Base-by-base conservation (phyloP, 2,113 vertebrate species). In the Centropus unirufus region DNA sequence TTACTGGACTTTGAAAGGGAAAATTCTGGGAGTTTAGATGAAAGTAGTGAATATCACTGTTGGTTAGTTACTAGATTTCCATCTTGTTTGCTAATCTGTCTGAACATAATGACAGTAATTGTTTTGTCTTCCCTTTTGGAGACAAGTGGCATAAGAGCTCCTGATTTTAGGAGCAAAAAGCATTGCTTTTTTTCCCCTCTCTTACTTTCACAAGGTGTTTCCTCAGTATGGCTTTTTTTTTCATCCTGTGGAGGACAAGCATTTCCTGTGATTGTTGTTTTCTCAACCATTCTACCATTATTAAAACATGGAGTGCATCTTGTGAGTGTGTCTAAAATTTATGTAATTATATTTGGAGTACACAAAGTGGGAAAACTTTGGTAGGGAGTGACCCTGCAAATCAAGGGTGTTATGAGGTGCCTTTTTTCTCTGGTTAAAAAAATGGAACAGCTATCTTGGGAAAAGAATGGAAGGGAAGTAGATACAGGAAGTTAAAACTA, bases 401-500 rank as follows among this genome's bases (percentile, higher is more conserved):
- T 88, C 16, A 11, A 23, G n/a, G 27, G 5, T 91, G 22, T 34
- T 32, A 18, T 51, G 52, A 91, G 74, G 12, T 46, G 34, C 8
- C 8, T 78, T 54, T 73, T 51, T 79, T 36, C 14, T 49, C 11
- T 73, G 12, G 13, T 58, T 23, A 81, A 20, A 55, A 36, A 64
- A 40, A 54, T 3, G 13, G 21, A 80, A 32, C 57, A 79, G 24
- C 14, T 58, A 30, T 3, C 58, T 82, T 87, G 66, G 79, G 67
- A 88, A 83, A 34, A 32, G 67, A 19, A 73, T 80, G 85, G 63
- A 88, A 77, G 34, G 68, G 85, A 93, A 94, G 66, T 26, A 68
- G 44, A 81, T 91, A n/a, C 44, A 92, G 96, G 95, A 96, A 94
- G 42, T 83, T 62, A 66, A 49, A 94, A n/a, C 55, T 76, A 69